phyloP scores from a whole-genome alignment of 2,797 vertebrate species.

The Sparidentex hasta region DNA sequence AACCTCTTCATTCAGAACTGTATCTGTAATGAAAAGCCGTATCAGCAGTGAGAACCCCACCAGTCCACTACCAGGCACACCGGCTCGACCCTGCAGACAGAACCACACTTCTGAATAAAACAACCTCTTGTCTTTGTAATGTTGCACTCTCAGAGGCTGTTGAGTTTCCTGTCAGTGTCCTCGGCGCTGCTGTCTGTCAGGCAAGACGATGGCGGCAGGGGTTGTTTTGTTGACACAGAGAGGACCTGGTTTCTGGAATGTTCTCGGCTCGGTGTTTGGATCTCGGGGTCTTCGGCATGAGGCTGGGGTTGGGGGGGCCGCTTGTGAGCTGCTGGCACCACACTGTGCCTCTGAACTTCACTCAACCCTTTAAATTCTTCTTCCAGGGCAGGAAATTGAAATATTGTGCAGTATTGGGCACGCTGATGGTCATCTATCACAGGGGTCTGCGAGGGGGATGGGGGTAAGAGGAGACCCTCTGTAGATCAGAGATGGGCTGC shows the following conservation, averaged over 20 bases:
- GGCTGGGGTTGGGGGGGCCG: slow-evolving; percentile 76
- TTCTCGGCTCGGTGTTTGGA: slow-evolving; percentile 88
- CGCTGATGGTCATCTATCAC: slow-evolving; percentile 92
- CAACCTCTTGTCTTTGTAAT: slow-evolving; percentile 28
- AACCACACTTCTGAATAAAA: slow-evolving; percentile 25
- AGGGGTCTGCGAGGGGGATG: slow-evolving; percentile 78
- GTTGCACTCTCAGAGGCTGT: slow-evolving; percentile 27
- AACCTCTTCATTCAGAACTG: background rate
- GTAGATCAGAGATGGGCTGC: slow-evolving; percentile 80
- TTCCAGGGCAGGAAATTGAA: slow-evolving; percentile 94
- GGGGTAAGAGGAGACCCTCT: slow-evolving; percentile 67
- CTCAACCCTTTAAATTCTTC: slow-evolving; percentile 93
- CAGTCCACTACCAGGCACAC: background rate
- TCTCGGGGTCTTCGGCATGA: slow-evolving; percentile 85
- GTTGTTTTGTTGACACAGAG: slow-evolving; percentile 74
- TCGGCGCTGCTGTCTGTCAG: slow-evolving; percentile 48
- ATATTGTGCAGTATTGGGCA: slow-evolving; percentile 92
- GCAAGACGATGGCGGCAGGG: slow-evolving; percentile 49
- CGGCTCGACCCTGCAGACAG: slow-evolving; percentile 4
- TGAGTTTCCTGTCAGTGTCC: slow-evolving; percentile 49
- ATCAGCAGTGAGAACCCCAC: background rate
- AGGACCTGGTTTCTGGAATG: slow-evolving; percentile 87
- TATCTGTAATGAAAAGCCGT: background rate
- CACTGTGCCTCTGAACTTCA: slow-evolving; percentile 94
- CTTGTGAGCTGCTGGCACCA: slow-evolving; percentile 87